A percentile compares a stretch with the other conserved stretches of the same genome.
Conservation (phyloP, 2,888 invertebrate genomes). For the Frankliniella fusca region DNA sequence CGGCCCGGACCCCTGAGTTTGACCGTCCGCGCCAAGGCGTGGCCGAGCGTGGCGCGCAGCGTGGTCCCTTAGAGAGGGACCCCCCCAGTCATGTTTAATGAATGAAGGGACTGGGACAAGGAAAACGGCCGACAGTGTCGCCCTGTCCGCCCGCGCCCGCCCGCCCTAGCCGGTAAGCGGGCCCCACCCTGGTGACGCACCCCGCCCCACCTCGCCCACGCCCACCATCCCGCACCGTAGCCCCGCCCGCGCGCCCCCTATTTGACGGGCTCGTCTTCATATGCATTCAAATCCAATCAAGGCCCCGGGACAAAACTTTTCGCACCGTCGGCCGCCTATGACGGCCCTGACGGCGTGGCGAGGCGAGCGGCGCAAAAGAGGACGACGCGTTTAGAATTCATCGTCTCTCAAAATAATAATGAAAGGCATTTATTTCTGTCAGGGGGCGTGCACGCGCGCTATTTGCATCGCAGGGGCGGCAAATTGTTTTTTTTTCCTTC, state of each 20-base stretch:
- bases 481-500: too few relatives aligned
- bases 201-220: too few relatives aligned
- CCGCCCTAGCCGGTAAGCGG: too few relatives aligned
- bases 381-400: neutral
- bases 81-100: constrained; percentile 10
- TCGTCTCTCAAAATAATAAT: neutral
- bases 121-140: neutral
- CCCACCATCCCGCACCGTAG: too few relatives aligned
- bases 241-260: too few relatives aligned
- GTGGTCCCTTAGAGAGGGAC: constrained; percentile 3
- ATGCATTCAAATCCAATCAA: constrained; percentile 23
- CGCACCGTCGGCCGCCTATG: neutral
- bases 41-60: neutral
- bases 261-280: neutral
- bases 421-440: too few relatives aligned
- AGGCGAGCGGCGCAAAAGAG: neutral
- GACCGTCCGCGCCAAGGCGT: neutral
- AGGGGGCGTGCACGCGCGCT: too few relatives aligned
- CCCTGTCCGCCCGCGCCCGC: neutral
- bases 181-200: too few relatives aligned
- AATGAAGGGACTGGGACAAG: constrained; percentile 11
- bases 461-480: too few relatives aligned
- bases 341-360: neutral
- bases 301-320: neutral
- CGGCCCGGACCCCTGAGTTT: too few relatives aligned